These are phyloP conservation scores for Ceratoteleas bidentatus DNA, from an alignment of 1,140 invertebrate species.

Conservation along the genomic window DNA sequence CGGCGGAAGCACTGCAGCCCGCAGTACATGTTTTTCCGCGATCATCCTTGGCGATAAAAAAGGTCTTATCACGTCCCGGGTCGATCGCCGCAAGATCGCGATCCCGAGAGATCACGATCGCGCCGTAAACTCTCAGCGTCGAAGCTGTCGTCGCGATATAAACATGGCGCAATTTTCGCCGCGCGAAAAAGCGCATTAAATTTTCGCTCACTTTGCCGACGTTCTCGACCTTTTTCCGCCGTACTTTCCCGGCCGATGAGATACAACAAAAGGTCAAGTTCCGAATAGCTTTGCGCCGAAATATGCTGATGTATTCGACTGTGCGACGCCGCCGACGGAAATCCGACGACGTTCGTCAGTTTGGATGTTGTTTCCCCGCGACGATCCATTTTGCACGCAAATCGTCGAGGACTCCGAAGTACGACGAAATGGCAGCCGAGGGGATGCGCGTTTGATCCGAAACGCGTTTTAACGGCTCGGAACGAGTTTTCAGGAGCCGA, in stretches of 20 bases:
- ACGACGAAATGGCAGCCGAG: slow-evolving; percentile 22
- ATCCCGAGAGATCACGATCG: no score
- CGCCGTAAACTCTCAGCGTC: no score
- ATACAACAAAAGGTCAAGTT: slow-evolving; percentile 66
- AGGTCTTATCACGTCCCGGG: no score
- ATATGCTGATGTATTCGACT: slow-evolving; percentile 66
- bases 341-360: slow-evolving; percentile 67
- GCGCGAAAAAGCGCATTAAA: slow-evolving; percentile 46
- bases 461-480: slow-evolving; percentile 47
- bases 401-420: slow-evolving; percentile 38
- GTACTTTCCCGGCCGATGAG: slow-evolving; percentile 15
- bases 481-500: slow-evolving; percentile 45
- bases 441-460: slow-evolving; percentile 42
- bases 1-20: no score
- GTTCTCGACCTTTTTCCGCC: slow-evolving; percentile 9
- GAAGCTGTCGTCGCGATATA: no score
- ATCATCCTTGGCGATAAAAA: not conserved
- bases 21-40: no score
- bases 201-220: slow-evolving; percentile 29
- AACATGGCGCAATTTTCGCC: no score
- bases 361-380: slow-evolving; percentile 59
- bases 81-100: no score
- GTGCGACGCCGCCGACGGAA: slow-evolving; percentile 48
- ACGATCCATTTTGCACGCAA: slow-evolving; percentile 62
- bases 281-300: slow-evolving; percentile 50